Evolutionary conservation across 2,888 invertebrate genomes (phyloP).

Genomic region (Theretra japonica): DNA sequence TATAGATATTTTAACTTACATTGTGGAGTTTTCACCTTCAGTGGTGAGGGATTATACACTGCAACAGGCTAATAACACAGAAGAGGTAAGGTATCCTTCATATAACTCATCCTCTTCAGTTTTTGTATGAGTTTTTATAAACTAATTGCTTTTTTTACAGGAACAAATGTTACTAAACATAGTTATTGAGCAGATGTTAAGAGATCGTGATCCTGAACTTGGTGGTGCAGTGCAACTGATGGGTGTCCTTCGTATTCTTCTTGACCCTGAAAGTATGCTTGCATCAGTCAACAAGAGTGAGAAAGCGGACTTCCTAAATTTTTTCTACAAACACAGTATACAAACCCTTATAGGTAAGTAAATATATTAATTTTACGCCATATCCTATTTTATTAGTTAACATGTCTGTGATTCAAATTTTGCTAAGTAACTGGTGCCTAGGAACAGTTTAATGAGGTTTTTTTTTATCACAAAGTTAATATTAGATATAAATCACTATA

Average conservation of each 20-base stretch:
- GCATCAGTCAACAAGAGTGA: slow-evolving; percentile 97
- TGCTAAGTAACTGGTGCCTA: too few species aligned
- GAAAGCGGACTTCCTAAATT: slow-evolving; percentile 98
- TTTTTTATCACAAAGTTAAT: background rate
- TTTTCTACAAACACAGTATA: slow-evolving; percentile 99
- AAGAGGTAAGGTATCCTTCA: slow-evolving; percentile 87
- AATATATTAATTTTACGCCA: slow-evolving; percentile 17
- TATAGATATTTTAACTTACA: slow-evolving; percentile 98
- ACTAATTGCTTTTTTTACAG: slow-evolving; percentile 76
- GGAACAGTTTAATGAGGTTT: too few species aligned
- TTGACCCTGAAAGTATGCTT: slow-evolving; percentile 99
- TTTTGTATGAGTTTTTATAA: background rate
- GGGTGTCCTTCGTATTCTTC: slow-evolving; percentile 95
- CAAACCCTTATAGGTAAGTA: slow-evolving; percentile 94
- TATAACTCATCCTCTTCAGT: background rate
- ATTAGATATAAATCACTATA: background rate
- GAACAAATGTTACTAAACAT: slow-evolving; percentile 98
- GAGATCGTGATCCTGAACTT: slow-evolving; percentile 98
- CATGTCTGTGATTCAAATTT: too few species aligned
- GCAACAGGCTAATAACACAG: slow-evolving; percentile 94
- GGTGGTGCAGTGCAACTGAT: slow-evolving; percentile 99
- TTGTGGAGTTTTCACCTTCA: slow-evolving; percentile 99
- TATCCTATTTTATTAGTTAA: too few species aligned
- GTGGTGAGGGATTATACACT: slow-evolving; percentile 98
- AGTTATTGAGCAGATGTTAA: slow-evolving; percentile 99